Percentiles rank a stretch among this genome's conserved stretches.
Conservation (phyloP, 2,888 invertebrate species). For the Napeogenes sylphis region DNA sequence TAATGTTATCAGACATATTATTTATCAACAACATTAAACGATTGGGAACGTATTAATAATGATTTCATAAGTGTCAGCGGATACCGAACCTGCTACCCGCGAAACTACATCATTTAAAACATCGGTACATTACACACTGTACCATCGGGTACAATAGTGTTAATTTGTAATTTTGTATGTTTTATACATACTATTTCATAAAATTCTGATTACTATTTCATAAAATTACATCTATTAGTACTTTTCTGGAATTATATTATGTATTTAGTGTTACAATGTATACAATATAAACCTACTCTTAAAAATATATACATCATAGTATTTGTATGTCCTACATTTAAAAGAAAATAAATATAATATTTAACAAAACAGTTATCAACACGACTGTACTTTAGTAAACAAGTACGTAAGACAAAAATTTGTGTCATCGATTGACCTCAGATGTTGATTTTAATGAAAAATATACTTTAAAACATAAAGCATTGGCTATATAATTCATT, state of each 20-base stretch:
- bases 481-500: constrained; percentile 17
- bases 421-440: constrained; percentile 34
- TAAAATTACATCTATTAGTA: neutral
- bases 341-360: constrained; percentile 1
- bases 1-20: neutral
- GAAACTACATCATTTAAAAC: constrained; percentile 11
- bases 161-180: neutral
- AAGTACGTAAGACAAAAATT: constrained; percentile 31
- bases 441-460: constrained; percentile 13
- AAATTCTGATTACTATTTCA: neutral
- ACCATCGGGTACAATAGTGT: neutral
- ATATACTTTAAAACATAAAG: constrained; percentile 6
- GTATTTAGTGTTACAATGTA: too few relatives aligned
- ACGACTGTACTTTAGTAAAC: constrained; percentile 30
- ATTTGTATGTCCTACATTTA: neutral
- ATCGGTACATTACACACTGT: constrained; percentile 11
- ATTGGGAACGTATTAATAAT: constrained; percentile 13
- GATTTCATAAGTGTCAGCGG: constrained; percentile 10
- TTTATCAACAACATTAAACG: constrained; percentile 5
- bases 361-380: constrained; percentile 10
- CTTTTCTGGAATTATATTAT: too few relatives aligned
- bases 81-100: constrained; percentile 18
- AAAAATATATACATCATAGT: neutral
- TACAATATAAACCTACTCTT: too few relatives aligned
- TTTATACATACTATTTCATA: neutral